Base-by-base conservation (phyloP, 2,113 vertebrate genomes). In the Pachycephala philippinensis region DNA sequence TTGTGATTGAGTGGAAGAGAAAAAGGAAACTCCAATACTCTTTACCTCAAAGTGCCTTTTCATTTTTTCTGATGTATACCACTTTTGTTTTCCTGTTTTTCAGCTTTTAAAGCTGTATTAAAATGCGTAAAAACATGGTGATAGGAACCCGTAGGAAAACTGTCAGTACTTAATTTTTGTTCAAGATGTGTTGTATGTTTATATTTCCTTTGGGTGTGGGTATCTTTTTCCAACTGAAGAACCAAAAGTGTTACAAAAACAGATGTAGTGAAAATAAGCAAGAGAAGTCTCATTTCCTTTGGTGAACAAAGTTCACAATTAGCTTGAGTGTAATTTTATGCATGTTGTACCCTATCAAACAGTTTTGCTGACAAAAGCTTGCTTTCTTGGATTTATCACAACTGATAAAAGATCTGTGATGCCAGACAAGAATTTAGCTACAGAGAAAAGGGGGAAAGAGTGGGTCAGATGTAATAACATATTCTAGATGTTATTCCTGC, bases 191-290 rank as follows among this genome's bases (percentile, higher is more conserved):
- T 95, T 83, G 31, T 33, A 72, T 93, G 91, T 95, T 97, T 96
- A 81, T 97, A 18, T 97, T 97, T 97, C 95, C 89, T 94, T 80
- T 89, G 92, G 91, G 87, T 86, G 79, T 97, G 96, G 93, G 85
- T 93, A 87, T 96, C 95, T 98, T 97, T 94, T 97, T 97, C 91
- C 96, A 97, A 76, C 95, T 97, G 97, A 94, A 97, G 95, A 96
- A 92, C 79, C 84, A 87, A 96, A 97, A 93, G 86, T 96, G 96
- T 96, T 97, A 97, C 94, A 95, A 97, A 98, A 98, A 95, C 96
- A 98, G 87, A 97, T 86, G 91, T 75, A 97, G 91, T 82, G 70
- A 97, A 97, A 94, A 96, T 96, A 97, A 97, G 97, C 94, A 93
- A 56, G 53, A 92, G 84, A 86, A 70, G 65, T 95, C 93, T 92